Base-by-base conservation (phyloP, 2,113 vertebrate species). In the Dryoscopus gambensis region DNA sequence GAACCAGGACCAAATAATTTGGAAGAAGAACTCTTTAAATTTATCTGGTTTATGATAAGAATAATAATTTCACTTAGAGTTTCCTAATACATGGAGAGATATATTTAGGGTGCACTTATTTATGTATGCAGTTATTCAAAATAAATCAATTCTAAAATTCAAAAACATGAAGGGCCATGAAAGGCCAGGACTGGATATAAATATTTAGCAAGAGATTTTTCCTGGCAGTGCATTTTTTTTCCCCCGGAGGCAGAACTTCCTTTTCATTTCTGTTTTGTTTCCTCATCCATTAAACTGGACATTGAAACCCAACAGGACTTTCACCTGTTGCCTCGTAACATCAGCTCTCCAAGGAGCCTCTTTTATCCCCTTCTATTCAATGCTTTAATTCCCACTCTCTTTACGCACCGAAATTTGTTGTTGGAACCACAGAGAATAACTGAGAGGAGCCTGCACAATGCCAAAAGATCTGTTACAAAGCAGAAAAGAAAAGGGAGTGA, bases 241-340 rank as follows among this genome's bases (percentile, higher is more conserved):
- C 4, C 47, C 17, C 15, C 35, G 56, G 49, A 87, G 17, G 10
- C 23, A 88, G 64, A 89, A 42, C 19, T 73, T 85, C n/a, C 53
- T 69, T 89, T 90, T 81, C 20, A 80, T 89, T 90, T 52, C 75
- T 93, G 37, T 69, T 87, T 90, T 93, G 39, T 94, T 88, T 95
- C 60, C 82, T 86, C 11, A 0, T 50, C 63, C 84, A 64, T 93
- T 77, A 81, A 89, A 27, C 17, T 27, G 50, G 47, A 77, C 75
- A 49, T 3, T 40, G 75, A 74, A 84, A 96, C 30, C 59, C 30
- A 91, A 74, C 68, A 88, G 47, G 85, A 67, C 50, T 93, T 88
- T 85, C 94, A 96, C 75, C 82, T 96, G 70, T 35, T 77, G 81
- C 67, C 70, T 87, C 56, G n/a, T 47, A 73, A 13, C 46, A 65